Conservation (phyloP, 1,140 invertebrate genomes). For the Hylyphantes graminicola region DNA sequence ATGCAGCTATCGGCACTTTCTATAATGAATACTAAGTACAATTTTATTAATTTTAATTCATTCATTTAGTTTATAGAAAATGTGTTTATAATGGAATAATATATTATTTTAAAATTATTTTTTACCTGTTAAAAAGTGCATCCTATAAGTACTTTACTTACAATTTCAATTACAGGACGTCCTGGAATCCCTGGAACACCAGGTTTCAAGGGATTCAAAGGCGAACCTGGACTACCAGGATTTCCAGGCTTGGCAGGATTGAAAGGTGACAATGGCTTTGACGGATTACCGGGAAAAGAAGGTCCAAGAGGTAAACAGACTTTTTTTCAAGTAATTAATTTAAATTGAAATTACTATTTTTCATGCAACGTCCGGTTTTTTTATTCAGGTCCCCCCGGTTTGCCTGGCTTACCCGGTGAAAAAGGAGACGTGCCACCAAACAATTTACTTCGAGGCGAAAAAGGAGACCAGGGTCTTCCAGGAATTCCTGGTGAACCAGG, state of each 20-base stretch:
- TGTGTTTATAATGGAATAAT: too few species aligned
- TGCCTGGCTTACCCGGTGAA: constrained; percentile 41
- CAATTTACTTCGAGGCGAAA: constrained; percentile 35
- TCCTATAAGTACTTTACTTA: too few species aligned
- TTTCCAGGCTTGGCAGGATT: constrained; percentile 68
- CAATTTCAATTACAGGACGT: constrained; percentile 26
- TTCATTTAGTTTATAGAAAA: too few species aligned
- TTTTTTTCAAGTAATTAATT: not conserved
- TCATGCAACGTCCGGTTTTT: not conserved
- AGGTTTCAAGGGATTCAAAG: constrained; percentile 66
- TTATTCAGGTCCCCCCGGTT: constrained; percentile 42
- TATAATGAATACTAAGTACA: too few species aligned
- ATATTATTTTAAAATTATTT: too few species aligned
- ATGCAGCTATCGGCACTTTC: too few species aligned
- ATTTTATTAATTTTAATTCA: too few species aligned
- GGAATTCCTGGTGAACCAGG: constrained; percentile 66
- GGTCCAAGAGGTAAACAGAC: constrained; percentile 31
- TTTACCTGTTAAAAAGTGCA: too few species aligned
- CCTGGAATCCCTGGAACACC: constrained; percentile 66
- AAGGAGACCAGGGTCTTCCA: constrained; percentile 60
- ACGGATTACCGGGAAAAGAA: constrained; percentile 72
- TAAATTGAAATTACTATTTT: not conserved
- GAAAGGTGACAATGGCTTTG: constrained; percentile 76
- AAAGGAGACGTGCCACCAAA: constrained; percentile 56
- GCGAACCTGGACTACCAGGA: constrained; percentile 70